Base-by-base conservation (phyloP, 2,888 invertebrate genomes). In the Smittia sp. region DNA sequence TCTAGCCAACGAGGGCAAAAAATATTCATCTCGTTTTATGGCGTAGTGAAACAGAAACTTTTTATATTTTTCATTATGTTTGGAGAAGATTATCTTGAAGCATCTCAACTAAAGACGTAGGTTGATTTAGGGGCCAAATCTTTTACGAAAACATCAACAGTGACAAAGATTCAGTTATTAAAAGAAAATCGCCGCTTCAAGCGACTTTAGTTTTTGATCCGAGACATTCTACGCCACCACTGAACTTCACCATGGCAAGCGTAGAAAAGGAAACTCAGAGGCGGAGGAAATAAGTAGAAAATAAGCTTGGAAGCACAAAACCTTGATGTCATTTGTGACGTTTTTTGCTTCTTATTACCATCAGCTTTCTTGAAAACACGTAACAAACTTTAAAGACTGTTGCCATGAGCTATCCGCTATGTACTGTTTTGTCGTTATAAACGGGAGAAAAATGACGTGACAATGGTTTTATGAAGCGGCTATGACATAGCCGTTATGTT, bases 31-130 rank as follows among this genome's bases (percentile, higher is more conserved):
- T 58, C 58, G 22, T 58, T 58, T 58, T n/a, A 58, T 22, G 22
- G 58, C 58, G 58, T 13, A 58, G 18, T 32, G 32, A 46, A n/a
- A 18, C 4, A 58, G 20, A 18, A 58, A 58, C 58, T 22, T 58
- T 58, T 20, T 58, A 58, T 58, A 58, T 58, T 58, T 22, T 58
- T 58, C 46, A 9, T 58, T 22, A 58, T 58, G 58, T 58, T 22
- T 7, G 18, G 7, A 13, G 58, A 58, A 58, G 58, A 58, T 58
- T 58, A 58, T 58, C 58, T 22, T 58, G 58, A 22, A 22, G 15
- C 46, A 3, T 6, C n/a, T 46, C 9, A 9, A 32, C 32, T 32
- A 32, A 32, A 32, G 32, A 9, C 32, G 32, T 32, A 32, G 32
- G 32, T 6, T 9, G 32, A 32, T 3, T 6, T 32, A 9, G 32